Percentiles rank a stretch among this genome's conserved stretches.
These are phyloP conservation scores for Sisyra terminalis DNA, from an alignment of 2,888 invertebrate species.

Conservation along the genomic window DNA sequence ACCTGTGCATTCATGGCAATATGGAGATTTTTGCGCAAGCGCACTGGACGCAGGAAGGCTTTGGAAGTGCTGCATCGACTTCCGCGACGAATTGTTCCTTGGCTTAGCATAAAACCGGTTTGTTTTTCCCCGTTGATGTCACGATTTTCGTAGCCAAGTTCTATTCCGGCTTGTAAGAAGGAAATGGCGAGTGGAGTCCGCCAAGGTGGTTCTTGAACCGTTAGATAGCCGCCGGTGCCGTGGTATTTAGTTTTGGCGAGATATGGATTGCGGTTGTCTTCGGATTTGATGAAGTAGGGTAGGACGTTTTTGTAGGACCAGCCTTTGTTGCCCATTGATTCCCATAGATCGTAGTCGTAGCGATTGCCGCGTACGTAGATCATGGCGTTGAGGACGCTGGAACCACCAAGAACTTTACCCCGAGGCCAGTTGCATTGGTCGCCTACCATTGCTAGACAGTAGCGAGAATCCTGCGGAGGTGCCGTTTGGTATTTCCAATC, in stretches of 20 bases:
- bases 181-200: slow-evolving; percentile 65
- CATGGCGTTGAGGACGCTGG: slow-evolving; percentile 82
- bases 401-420: slow-evolving; percentile 80
- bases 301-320: slow-evolving; percentile 74
- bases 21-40: slow-evolving; percentile 62
- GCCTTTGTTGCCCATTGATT: slow-evolving; percentile 61
- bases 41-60: slow-evolving; percentile 68
- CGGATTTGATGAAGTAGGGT: slow-evolving; percentile 74
- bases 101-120: slow-evolving; percentile 75
- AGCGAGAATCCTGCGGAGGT: slow-evolving; percentile 57
- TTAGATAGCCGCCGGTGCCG: slow-evolving; percentile 59
- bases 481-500: slow-evolving; percentile 90
- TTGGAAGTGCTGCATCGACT: slow-evolving; percentile 78
- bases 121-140: slow-evolving; percentile 72
- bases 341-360: slow-evolving; percentile 80
- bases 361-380: slow-evolving; percentile 78
- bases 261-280: slow-evolving; percentile 77
- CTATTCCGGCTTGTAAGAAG: slow-evolving; percentile 65
- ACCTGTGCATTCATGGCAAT: slow-evolving; percentile 63
- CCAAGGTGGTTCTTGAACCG: slow-evolving; percentile 76
- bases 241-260: slow-evolving; percentile 59
- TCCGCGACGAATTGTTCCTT: slow-evolving; percentile 68
- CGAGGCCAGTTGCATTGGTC: slow-evolving; percentile 84
- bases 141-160: slow-evolving; percentile 64
- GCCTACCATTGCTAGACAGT: slow-evolving; percentile 75